Conservation (phyloP, 2,113 vertebrate species). For the Fulmarus glacialis region DNA sequence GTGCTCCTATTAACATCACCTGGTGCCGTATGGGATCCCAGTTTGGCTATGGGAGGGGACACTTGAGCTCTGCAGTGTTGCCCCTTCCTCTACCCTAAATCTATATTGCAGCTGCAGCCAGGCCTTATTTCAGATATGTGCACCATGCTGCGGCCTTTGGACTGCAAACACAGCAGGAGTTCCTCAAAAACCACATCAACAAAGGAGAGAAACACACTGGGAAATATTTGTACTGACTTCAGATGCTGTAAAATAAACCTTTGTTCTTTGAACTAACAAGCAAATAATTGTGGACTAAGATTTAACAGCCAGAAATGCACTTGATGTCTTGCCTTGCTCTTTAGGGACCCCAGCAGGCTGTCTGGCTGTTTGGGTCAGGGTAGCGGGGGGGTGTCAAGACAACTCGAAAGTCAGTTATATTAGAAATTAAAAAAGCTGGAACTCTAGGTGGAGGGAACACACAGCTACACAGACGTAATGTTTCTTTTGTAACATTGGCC, state of each 20-base stretch:
- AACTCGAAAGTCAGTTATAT: background rate
- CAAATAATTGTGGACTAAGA: background rate
- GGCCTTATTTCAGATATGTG: background rate
- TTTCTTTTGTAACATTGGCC: background rate
- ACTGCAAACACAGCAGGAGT: background rate
- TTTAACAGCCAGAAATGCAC: background rate
- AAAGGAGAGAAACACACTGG: background rate
- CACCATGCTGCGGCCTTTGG: background rate
- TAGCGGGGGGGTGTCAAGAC: too few relatives aligned
- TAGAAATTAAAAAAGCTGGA: background rate
- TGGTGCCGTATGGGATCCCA: background rate
- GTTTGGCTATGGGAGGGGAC: background rate
- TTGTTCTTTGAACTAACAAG: background rate
- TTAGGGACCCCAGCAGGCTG: background rate
- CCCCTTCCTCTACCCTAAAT: background rate
- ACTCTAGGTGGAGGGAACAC: too few relatives aligned
- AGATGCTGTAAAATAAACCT: background rate
- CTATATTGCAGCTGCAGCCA: background rate
- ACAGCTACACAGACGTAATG: background rate
- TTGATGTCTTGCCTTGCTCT: background rate
- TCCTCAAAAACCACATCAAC: background rate
- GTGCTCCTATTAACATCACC: background rate
- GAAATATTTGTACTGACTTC: background rate
- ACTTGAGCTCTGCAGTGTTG: background rate
- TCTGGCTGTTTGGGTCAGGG: background rate